These are phyloP conservation scores for Perca fluviatilis DNA, from an alignment of 2,113 vertebrate species.

Conservation along the genomic window DNA sequence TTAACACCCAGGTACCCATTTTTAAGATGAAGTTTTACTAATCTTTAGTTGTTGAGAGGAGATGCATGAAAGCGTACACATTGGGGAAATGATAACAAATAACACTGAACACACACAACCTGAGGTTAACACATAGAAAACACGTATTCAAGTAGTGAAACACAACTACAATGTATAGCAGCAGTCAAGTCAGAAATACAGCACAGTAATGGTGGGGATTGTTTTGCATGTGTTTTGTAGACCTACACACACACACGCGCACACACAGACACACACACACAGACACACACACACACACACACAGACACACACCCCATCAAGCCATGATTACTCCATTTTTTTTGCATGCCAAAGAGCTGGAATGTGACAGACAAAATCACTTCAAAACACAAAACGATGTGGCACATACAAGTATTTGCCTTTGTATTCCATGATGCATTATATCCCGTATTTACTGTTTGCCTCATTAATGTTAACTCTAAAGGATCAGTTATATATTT, in stretches of 20 bases:
- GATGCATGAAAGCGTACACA: slow-evolving; percentile 90
- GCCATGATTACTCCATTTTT: slow-evolving; percentile 80
- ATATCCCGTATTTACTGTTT: slow-evolving; percentile 31
- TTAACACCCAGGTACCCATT: slow-evolving; percentile 52
- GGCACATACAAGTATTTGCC: slow-evolving; percentile 85
- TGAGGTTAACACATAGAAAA: slow-evolving; percentile 93
- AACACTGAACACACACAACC: slow-evolving; percentile 95
- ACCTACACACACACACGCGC: slow-evolving; percentile 66
- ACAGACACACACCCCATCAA: slow-evolving; percentile 81
- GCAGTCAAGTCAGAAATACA: slow-evolving; percentile 92
- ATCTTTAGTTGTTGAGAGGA: slow-evolving; percentile 88
- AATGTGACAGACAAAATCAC: slow-evolving; percentile 94
- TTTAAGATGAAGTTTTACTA: slow-evolving; percentile 73
- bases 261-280: slow-evolving; percentile 70
- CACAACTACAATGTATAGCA: slow-evolving; percentile 93
- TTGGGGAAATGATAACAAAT: slow-evolving; percentile 54
- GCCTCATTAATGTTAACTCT: slow-evolving; percentile 16
- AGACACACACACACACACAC: slow-evolving; percentile 46
- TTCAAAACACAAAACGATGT: slow-evolving; percentile 87
- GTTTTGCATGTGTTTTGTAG: slow-evolving; percentile 41
- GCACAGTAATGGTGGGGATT: slow-evolving; percentile 87
- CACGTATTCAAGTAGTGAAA: slow-evolving; percentile 97
- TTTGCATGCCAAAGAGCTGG: slow-evolving; percentile 93
- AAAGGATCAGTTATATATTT: slow-evolving; percentile 13
- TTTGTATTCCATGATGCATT: slow-evolving; percentile 93